Evolutionary conservation across 1,140 invertebrate genomes (phyloP).

Genomic region (Wiebesia pumilae): DNA sequence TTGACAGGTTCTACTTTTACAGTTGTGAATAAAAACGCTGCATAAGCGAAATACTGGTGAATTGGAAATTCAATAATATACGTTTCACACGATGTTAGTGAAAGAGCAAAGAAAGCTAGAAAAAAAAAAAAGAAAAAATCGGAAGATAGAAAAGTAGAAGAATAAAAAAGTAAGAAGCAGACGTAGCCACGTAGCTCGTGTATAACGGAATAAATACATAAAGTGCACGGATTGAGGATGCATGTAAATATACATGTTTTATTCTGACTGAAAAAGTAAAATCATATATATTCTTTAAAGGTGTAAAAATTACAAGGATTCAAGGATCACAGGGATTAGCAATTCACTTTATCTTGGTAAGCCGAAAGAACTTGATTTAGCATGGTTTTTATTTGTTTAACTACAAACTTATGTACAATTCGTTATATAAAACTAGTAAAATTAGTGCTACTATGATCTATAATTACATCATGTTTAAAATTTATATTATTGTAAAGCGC

Average conservation of each 20-base stretch:
- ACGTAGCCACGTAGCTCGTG: slow-evolving; percentile 32
- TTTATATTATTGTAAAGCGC: background rate
- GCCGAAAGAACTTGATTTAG: background rate
- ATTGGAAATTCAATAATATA: slow-evolving; percentile 67
- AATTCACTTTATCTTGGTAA: slow-evolving; percentile 2
- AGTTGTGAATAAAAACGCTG: slow-evolving; percentile 73
- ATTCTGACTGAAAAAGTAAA: slow-evolving; percentile 51
- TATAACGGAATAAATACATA: slow-evolving; percentile 46
- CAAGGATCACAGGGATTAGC: background rate
- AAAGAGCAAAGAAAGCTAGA: slow-evolving; percentile 28
- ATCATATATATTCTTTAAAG: slow-evolving; percentile 33
- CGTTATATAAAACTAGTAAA: slow-evolving; percentile 18
- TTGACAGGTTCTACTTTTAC: slow-evolving; percentile 73
- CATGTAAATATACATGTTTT: slow-evolving; percentile 61
- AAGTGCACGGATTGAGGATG: slow-evolving; percentile 51
- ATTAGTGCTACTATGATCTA: slow-evolving; percentile 1
- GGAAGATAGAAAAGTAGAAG: background rate
- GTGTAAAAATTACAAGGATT: background rate
- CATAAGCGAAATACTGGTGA: slow-evolving; percentile 75
- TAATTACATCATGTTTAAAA: slow-evolving; percentile 1
- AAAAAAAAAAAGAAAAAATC: slow-evolving; percentile 16
- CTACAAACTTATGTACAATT: slow-evolving; percentile 34
- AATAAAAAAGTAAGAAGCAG: slow-evolving; percentile 36
- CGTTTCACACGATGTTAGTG: slow-evolving; percentile 70
- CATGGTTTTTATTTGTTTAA: slow-evolving; percentile 6